Base-by-base conservation (phyloP, 1,140 invertebrate species). In the Drosophila orosa region DNA sequence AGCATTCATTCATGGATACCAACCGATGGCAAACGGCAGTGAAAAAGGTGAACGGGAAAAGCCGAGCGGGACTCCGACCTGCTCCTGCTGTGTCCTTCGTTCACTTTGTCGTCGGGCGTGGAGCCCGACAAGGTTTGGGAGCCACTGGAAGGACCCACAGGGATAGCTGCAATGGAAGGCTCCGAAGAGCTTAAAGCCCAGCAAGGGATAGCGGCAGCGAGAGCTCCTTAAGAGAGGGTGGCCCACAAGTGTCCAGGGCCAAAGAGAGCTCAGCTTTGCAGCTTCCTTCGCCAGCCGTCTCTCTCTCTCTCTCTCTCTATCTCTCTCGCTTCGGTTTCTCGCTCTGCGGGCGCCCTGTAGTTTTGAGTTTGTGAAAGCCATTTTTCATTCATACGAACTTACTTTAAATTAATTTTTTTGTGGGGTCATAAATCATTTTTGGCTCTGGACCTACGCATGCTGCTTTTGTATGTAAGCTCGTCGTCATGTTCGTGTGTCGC, bases 321-420 rank as follows among this genome's bases (percentile, higher is more conserved):
- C 39, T n/a, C 22, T 59, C n/a, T 17, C 7, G n/a, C n/a, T 8
- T 12, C 10, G 31, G 31, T 39, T 25, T 45, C 13, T 61, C 25
- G 42, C 42, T 63, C 59, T 58, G 60, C 52, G 57, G 74, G 74
- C 40, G 60, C 77, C 76, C 80, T 87, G 84, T 87, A 87, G 84
- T 89, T 89, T 87, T 65, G 55, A 63, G 84, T 89, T 87, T 89
- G 84, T 89, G 83, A 89, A 89, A 90, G 74, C 83, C 84, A 90
- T 90, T 90, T 90, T 91, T 91, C 89, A 91, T 91, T 91, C 89
- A 91, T 91, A 86, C 90, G 90, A 91, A 91, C 87, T 91, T 89
- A 89, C 85, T 89, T 89, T 87, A 90, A 90, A 90, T 90, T 90
- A 90, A 90, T 90, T 90, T 90, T 90, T 86, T 89, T 87, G 79